A percentile compares a stretch with the other conserved stretches of the same genome.
These are phyloP conservation scores for Passer domesticus DNA, from an alignment of 2,113 vertebrate genomes.

Conservation along the genomic window DNA sequence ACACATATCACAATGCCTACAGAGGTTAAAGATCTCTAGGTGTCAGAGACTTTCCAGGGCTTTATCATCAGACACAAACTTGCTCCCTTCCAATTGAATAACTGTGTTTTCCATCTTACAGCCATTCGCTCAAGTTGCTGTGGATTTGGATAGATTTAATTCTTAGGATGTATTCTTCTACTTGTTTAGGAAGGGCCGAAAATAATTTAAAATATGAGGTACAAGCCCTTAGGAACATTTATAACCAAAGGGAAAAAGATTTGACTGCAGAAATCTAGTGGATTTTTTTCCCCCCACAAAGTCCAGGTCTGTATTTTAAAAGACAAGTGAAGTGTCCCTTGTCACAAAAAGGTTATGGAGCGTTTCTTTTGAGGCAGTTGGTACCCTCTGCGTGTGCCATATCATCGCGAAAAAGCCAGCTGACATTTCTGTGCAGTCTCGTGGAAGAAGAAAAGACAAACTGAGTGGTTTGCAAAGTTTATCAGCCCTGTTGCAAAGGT, in stretches of 20 bases:
- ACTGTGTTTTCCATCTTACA: neutral
- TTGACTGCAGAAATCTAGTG: neutral
- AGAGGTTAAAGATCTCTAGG: neutral
- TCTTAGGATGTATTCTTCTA: neutral
- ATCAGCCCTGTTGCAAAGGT: neutral
- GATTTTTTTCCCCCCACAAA: accelerated
- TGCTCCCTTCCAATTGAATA: neutral
- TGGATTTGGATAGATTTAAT: neutral
- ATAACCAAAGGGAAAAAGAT: neutral
- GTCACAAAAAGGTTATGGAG: neutral
- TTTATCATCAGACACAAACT: neutral
- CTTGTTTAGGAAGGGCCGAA: neutral
- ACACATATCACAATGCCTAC: neutral
- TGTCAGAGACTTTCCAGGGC: neutral
- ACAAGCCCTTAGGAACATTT: neutral
- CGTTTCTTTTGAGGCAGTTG: neutral
- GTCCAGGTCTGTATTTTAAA: neutral
- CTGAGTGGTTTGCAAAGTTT: neutral
- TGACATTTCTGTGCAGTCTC: neutral
- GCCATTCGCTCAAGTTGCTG: neutral
- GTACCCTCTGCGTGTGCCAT: neutral
- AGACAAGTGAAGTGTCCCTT: neutral
- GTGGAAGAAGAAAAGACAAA: neutral
- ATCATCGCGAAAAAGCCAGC: neutral
- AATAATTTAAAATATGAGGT: neutral